phyloP scores from a whole-genome alignment of 64 coral and sea anemone genomes.

The Dendronephthya gigantea region DNA sequence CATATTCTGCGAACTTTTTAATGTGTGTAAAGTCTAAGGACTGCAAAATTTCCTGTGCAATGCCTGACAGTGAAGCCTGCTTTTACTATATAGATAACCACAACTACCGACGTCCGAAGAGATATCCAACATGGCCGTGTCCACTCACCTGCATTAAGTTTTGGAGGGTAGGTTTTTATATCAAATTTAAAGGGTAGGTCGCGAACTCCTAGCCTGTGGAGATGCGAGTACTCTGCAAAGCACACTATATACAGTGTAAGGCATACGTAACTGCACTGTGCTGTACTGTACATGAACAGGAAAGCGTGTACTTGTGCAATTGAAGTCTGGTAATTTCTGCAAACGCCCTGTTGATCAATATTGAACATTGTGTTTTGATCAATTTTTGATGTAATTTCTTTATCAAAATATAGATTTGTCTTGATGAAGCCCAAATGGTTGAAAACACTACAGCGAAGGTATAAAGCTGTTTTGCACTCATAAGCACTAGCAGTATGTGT shows the following conservation, averaged over 20 bases:
- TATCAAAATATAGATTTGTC: conserved; percentile 54
- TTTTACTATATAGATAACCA: conserved; percentile 11
- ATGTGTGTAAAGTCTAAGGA: too few relatives aligned
- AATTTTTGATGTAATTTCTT: neutral
- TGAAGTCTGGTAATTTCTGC: neutral
- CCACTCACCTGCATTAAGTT: conserved; percentile 70
- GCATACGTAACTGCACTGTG: too few relatives aligned
- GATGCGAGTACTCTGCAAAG: too few relatives aligned
- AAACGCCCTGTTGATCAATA: neutral
- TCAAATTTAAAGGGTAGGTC: too few relatives aligned
- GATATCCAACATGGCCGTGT: conserved; percentile 63
- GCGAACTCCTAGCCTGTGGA: too few relatives aligned
- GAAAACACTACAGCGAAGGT: conserved; percentile 99
- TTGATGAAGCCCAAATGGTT: conserved; percentile 99
- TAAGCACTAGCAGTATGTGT: too few relatives aligned
- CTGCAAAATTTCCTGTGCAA: too few relatives aligned
- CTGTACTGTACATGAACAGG: too few relatives aligned
- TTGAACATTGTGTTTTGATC: neutral
- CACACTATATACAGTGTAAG: too few relatives aligned
- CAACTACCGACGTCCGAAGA: conserved; percentile 47
- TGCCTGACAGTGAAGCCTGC: neutral
- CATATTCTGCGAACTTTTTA: too few relatives aligned
- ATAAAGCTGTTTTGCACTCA: neutral
- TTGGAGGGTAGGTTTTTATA: conserved; percentile 54
- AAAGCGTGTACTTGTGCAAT: too few relatives aligned